Evolutionary conservation across 92 coral and sea anemone genomes (phyloP).

Genomic region (Epizoanthus rinbou): DNA sequence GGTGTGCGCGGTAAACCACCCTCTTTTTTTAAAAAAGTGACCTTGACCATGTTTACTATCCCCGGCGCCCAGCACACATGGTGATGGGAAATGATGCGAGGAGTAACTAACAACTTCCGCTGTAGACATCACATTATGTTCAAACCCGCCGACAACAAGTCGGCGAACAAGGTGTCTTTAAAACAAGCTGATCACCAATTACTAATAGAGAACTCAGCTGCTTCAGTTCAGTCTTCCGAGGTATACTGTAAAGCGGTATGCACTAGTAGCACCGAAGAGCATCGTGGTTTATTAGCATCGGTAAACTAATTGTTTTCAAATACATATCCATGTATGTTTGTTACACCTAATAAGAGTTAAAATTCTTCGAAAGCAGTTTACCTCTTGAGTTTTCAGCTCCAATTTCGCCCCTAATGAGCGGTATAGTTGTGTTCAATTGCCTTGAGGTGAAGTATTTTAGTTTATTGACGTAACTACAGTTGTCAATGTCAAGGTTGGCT

Average conservation of each 20-base stretch:
- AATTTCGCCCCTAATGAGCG: neutral
- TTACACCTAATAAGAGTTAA: too few relatives aligned
- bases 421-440: constrained; percentile 2
- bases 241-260: too few relatives aligned
- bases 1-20: too few relatives aligned
- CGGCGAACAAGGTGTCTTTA: constrained; percentile 12
- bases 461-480: neutral
- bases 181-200: constrained; percentile 6
- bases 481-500: constrained; percentile 23
- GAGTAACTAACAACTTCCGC: constrained; percentile 29
- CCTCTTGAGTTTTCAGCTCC: too few relatives aligned
- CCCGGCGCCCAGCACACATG: neutral
- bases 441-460: neutral
- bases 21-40: too few relatives aligned
- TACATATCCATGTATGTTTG: too few relatives aligned
- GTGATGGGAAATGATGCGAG: neutral
- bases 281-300: too few relatives aligned
- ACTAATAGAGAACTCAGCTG: constrained; percentile 15
- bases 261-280: too few relatives aligned
- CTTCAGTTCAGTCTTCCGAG: too few relatives aligned
- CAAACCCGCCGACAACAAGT: constrained; percentile 7
- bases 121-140: constrained; percentile 13
- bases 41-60: too few relatives aligned
- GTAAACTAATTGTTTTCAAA: too few relatives aligned
- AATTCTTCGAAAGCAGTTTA: too few relatives aligned